Base-by-base conservation (phyloP, 2,888 invertebrate genomes). In the Theodoxus fluviatilis region DNA sequence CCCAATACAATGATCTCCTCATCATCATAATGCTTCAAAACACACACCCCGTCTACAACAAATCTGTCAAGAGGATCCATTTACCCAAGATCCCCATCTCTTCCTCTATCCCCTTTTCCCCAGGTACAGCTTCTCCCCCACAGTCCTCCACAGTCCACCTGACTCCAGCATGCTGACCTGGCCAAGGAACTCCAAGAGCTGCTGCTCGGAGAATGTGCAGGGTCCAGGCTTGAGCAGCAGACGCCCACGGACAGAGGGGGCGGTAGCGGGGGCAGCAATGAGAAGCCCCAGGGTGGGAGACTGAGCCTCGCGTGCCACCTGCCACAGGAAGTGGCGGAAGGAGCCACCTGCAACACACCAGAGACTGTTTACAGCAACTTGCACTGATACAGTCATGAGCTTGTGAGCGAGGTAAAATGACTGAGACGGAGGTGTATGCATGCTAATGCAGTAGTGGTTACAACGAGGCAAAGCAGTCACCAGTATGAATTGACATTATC, bases 321-420 rank as follows among this genome's bases (percentile, higher is more conserved):
- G 84, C 78, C 85, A 83, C 67, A 87, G 78, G 73, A 87, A 87
- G 71, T 87, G 87, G 15, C 87, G 80, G 78, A 87, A 87, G 9
- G 87, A 87, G 3, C 87, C 87, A 83, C 86, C 86, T 86, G 72
- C 12, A 74, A 75, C 40, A 47, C 28, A 38, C 22, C 67, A n/a
- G n/a, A n/a, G n/a, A n/a, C n/a, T n/a, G n/a, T n/a, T n/a, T n/a
- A n/a, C n/a, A n/a, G n/a, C n/a, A n/a, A 43, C 9, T 7, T 43
- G 15, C 43, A 43, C 15, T 43, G 15, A 65, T 43, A 40, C 6
- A 25, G 22, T 9, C 18, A 57, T 22, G 3, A 25, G 25, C 4
- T n/a, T 69, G 9, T 28, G 4, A 64, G 28, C 25, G 47, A 31
- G 9, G 28, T n/a, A 52, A 9, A 57, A 28, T 1, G 7, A 57